Evolutionary conservation across 2,888 invertebrate species (phyloP), one percentile per base, ranked within the genome.

Genomic region (Pegoplata infirma): DNA sequence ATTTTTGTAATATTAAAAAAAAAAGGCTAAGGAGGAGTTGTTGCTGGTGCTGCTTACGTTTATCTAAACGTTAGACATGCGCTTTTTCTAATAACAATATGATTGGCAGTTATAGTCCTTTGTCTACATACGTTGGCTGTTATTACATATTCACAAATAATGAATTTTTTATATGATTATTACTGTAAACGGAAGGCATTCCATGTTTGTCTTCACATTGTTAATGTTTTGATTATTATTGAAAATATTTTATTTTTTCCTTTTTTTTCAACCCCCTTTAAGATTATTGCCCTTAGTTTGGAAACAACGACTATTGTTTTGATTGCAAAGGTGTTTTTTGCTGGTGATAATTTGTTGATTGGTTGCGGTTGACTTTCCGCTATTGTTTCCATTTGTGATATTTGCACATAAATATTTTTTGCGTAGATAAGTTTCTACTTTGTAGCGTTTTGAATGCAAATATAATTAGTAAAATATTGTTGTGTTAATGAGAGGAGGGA

Each of bases 291-390:
- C n/a, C 12, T n/a, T n/a, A 40, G 32, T 55, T 53, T 53, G 12
- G 7, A 5, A 12, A 21, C 16, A 19, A 14, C 56, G 68, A 64
- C 69, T 28, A 40, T 71, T 68, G 3, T 16, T 23, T 8, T 61
- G 23, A n/a, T n/a, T 58, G 32, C 10, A 68, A 56, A 67, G 71
- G 75, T 79, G 71, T 75, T 10, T 32, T n/a, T 40, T 28, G 64
- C 61, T 68, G 75, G 66, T 67, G 75, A 79, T 79, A 79, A 75
- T 79, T 79, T 75, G 67, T 72, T 72, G 61, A 79, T 79, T 79
- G 75, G 79, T 67, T 75, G 66, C 63, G 75, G 71, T 67, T 79
- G 61, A 46, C 75, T 67, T 71, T 67, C 49, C 19, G 4, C 21
- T 63, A 40, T 73, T 64, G 74, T 73, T 44, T 0, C 4, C 8